Percentiles rank a stretch among this genome's conserved stretches.
Evolutionary conservation across 2,888 invertebrate species (phyloP).

Genomic region (Crematogaster levior): DNA sequence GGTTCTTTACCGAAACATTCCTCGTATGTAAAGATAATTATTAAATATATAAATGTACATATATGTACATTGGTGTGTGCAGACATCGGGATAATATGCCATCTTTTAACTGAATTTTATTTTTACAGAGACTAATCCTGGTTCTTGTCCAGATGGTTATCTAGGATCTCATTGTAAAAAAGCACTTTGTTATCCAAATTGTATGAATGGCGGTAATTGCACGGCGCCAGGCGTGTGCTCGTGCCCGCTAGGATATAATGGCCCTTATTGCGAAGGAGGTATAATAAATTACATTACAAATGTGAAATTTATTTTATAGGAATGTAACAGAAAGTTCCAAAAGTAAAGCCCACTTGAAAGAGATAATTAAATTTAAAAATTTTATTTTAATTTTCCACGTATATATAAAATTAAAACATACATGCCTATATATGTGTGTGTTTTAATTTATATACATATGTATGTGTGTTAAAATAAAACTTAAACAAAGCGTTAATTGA

Average conservation of each 20-base stretch:
- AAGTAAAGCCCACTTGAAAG: background rate
- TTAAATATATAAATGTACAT: background rate
- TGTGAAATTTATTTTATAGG: background rate
- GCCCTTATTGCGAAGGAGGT: conserved; percentile 96
- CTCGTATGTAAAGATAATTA: conserved; percentile 33
- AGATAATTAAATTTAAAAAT: background rate
- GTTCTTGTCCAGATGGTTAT: conserved; percentile 96
- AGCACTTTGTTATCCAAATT: conserved; percentile 96
- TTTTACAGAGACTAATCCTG: conserved; percentile 92
- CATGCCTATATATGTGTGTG: no score
- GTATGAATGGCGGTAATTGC: conserved; percentile 97
- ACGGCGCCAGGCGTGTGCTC: conserved; percentile 95
- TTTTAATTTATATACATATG: no score
- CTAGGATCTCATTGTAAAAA: conserved; percentile 95
- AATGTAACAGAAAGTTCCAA: background rate
- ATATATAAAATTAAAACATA: no score
- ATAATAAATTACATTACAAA: conserved; percentile 64
- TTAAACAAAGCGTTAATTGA: background rate
- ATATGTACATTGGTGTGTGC: background rate
- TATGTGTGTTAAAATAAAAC: background rate
- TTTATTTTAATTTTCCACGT: background rate
- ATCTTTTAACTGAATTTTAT: conserved; percentile 7
- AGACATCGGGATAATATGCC: background rate
- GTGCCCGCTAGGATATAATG: conserved; percentile 96
- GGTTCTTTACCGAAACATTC: conserved; percentile 8